Conservation (phyloP, 2,888 invertebrate species). For the Tetranychus truncatus region DNA sequence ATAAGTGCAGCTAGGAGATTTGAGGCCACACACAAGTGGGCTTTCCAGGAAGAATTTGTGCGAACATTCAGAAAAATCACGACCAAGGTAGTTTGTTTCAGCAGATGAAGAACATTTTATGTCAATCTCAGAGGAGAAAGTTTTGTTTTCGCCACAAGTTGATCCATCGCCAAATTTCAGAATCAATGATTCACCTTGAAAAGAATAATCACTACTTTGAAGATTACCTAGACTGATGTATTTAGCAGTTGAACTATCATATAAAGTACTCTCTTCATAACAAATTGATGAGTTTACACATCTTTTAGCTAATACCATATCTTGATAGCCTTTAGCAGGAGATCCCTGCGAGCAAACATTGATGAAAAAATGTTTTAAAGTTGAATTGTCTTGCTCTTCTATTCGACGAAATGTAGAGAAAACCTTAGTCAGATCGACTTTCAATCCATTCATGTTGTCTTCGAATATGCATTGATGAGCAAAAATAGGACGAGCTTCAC, state of each 20-base stretch:
- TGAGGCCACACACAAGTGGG: neutral
- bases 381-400: neutral
- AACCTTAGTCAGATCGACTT: neutral
- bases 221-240: neutral
- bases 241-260: neutral
- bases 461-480: neutral
- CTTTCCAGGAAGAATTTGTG: neutral
- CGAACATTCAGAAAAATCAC: neutral
- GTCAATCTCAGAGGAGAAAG: neutral
- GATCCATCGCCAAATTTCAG: neutral
- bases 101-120: neutral
- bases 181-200: conserved; percentile 5
- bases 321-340: neutral
- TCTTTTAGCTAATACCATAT: neutral
- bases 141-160: neutral
- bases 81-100: neutral
- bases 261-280: neutral
- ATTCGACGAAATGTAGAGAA: neutral
- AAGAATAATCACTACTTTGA: neutral
- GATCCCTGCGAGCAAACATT: neutral
- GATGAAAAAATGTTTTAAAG: neutral
- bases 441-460: neutral
- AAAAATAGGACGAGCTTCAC: neutral
- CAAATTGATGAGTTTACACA: neutral
- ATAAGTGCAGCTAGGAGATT: conserved; percentile 2